Percentiles rank a stretch among this genome's conserved stretches.
Conservation (phyloP, 2,888 invertebrate species). For the Zelleria hepariella region DNA sequence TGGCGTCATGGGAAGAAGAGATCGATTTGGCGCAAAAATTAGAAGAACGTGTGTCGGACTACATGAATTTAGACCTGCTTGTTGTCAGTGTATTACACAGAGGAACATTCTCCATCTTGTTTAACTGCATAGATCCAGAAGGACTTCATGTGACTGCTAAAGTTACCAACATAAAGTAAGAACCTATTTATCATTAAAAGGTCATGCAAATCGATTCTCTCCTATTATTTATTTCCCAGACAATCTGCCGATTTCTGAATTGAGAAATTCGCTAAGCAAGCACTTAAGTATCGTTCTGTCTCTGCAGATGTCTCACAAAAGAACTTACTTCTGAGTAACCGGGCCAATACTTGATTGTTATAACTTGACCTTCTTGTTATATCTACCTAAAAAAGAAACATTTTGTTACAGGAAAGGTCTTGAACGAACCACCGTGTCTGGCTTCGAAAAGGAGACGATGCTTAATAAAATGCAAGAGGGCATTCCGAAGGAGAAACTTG, state of each 20-base stretch:
- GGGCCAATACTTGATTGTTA: too few relatives aligned
- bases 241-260: too few relatives aligned
- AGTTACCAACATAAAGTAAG: not conserved
- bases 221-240: not conserved
- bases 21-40: constrained; percentile 6
- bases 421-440: not conserved
- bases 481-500: constrained; percentile 22
- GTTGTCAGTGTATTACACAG: constrained; percentile 20
- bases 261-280: too few relatives aligned
- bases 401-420: not conserved
- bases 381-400: not conserved
- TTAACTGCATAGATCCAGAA: constrained; percentile 20
- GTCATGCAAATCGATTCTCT: not conserved
- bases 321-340: too few relatives aligned
- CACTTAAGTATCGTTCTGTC: too few relatives aligned
- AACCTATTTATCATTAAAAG: not conserved
- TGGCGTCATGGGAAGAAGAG: not conserved
- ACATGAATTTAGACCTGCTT: constrained; percentile 6
- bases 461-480: constrained; percentile 23
- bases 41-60: constrained; percentile 18
- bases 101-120: constrained; percentile 36
- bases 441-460: constrained; percentile 22
- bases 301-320: too few relatives aligned
- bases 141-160: not conserved
- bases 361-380: too few relatives aligned